These are phyloP conservation scores for Microcebus lehilahytsara DNA, from an alignment of 2,113 vertebrate species.

Conservation along the genomic window DNA sequence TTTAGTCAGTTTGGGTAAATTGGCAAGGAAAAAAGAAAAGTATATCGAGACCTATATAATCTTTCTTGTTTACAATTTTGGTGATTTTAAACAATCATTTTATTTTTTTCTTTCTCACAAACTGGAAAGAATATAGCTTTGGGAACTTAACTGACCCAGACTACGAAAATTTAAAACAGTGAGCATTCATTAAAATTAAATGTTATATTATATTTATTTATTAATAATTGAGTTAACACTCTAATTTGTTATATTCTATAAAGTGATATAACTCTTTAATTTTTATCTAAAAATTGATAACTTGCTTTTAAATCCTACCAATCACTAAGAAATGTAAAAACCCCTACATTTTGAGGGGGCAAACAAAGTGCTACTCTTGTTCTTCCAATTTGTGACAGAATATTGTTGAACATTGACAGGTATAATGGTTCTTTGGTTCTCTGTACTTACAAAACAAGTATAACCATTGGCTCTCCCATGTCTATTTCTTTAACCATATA, in stretches of 20 bases:
- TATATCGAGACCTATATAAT: background rate
- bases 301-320: background rate
- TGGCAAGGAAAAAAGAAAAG: background rate
- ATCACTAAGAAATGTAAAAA: background rate
- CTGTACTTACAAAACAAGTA: background rate
- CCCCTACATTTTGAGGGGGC: background rate
- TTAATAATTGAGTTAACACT: background rate
- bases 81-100: slow-evolving; percentile 5
- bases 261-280: background rate
- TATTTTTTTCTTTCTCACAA: background rate
- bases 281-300: slow-evolving; percentile 12
- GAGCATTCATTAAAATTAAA: background rate
- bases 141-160: background rate
- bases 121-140: background rate
- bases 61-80: background rate
- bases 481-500: background rate
- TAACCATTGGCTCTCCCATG: background rate
- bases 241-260: background rate
- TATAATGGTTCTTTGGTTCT: background rate
- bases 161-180: slow-evolving; percentile 20
- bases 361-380: background rate
- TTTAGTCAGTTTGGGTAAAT: background rate
- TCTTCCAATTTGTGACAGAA: background rate
- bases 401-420: background rate
- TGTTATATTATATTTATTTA: background rate